Evolutionary conservation across 2,113 vertebrate species (phyloP), one percentile per base, ranked within the genome.

Genomic region (Anser cygnoides): DNA sequence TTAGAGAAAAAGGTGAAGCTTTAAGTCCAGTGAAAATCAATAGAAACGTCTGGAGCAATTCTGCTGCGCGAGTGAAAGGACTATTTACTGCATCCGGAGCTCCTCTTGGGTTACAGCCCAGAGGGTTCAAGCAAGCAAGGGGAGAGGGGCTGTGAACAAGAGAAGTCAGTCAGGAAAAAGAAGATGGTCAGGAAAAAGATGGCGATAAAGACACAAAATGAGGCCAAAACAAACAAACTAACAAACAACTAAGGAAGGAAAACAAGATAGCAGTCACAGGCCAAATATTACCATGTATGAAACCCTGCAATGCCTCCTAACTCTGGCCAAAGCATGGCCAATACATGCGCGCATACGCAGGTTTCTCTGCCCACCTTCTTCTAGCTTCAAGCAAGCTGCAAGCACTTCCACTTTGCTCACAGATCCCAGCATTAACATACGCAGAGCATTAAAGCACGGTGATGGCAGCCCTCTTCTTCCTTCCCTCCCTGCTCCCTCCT

Each of bases 1-100:
- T 99, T 99, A 99, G 99, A 99, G 99, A 98, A 99, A 99, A 99
- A 99, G 99, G 99, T 99, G 99, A 99, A 99, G 99, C 99, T 99
- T 98, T 98, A 99, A 99, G 99, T 99, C 99, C 99, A 98, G 98
- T 97, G 98, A 99, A 99, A 99, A 99, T 99, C 99, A 99, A 99
- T 99, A 99, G 97, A 96, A 98, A 98, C 97, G 99, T 99, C 99
- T 99, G 99, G 98, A 99, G 99, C 98, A 98, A 99, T 99, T 99
- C 99, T 99, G 99, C 98, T 97, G 97, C 96, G 89, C 89, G 13
- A 98, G 97, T 89, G 96, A 96, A 97, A 98, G 98, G 98, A 98
- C 98, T 98, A 98, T 98, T 98, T 98, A 98, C 98, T 98, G 98
- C 97, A 98, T 98, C 97, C 86, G 91, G 97, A 97, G 97, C 98